These are phyloP conservation scores for Heliocidaris tuberculata DNA, from an alignment of 35 echinoderm and acorn worm genomes.

Conservation along the genomic window DNA sequence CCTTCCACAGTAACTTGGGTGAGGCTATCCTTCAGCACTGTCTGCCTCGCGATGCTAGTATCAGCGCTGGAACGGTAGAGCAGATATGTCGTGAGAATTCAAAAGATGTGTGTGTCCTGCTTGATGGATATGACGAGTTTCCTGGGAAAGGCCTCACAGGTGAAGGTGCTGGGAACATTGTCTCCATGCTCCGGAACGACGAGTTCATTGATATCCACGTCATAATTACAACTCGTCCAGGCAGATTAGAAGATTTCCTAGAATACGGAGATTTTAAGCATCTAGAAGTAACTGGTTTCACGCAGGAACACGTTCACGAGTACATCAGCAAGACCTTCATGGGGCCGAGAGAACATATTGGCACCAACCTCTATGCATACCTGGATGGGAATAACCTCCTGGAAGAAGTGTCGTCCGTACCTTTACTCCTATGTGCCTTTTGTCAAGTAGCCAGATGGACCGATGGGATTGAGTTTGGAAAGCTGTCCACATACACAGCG, in stretches of 20 bases:
- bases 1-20: conserved; percentile 46
- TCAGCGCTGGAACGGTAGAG: conserved; percentile 26
- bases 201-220: conserved; percentile 43
- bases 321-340: conserved; percentile 47
- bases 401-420: conserved; percentile 13
- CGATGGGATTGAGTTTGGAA: conserved; percentile 55
- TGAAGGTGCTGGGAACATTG: conserved; percentile 40
- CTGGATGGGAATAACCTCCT: conserved; percentile 36
- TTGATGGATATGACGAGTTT: conserved; percentile 68
- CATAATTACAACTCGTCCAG: conserved; percentile 53
- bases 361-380: conserved; percentile 44
- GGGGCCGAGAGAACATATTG: not conserved
- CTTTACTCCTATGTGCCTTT: conserved; percentile 35
- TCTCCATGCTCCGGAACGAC: conserved; percentile 39
- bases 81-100: conserved; percentile 43
- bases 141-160: conserved; percentile 48
- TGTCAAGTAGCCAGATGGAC: conserved; percentile 54
- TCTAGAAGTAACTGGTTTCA: conserved; percentile 56
- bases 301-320: conserved; percentile 51
- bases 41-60: conserved; percentile 45
- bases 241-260: conserved; percentile 51
- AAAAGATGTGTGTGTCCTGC: conserved; percentile 45
- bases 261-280: conserved; percentile 43
- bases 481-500: conserved; percentile 42
- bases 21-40: conserved; percentile 54